These are phyloP conservation scores for Paradisaea rubra DNA, from an alignment of 2,113 vertebrate species.

Conservation along the genomic window DNA sequence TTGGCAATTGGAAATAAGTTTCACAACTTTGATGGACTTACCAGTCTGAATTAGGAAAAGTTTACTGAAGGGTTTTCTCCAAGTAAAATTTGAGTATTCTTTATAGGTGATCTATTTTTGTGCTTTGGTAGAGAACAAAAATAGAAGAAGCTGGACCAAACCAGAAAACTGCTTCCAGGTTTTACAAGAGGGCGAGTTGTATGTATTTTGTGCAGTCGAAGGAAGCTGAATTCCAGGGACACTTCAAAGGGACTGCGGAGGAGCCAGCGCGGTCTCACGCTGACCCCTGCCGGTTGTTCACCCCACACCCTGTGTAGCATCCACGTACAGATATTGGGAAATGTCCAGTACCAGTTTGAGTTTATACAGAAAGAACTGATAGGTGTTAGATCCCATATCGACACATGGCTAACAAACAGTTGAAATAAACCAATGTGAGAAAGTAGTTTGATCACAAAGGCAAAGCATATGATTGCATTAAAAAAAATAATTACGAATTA, in stretches of 20 bases:
- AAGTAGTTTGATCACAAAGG: not conserved
- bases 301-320: rapidly evolving
- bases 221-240: not conserved
- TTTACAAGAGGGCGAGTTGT: not conserved
- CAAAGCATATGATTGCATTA: not conserved
- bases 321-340: rapidly evolving
- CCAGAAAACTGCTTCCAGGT: not conserved
- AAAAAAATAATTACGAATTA: not conserved
- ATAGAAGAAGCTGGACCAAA: not conserved
- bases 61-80: not conserved
- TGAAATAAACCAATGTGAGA: not conserved
- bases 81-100: not conserved
- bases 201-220: not conserved
- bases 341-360: rapidly evolving
- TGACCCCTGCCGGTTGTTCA: not conserved
- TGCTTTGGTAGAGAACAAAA: not conserved
- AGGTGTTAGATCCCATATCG: not conserved
- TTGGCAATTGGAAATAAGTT: not conserved
- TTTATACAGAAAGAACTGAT: not conserved
- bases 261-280: not conserved
- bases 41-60: not conserved
- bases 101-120: not conserved
- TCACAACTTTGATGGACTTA: not conserved
- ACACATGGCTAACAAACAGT: not conserved
- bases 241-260: rapidly evolving